These are phyloP conservation scores for Drosophila orosa DNA, from an alignment of 1,140 invertebrate species.

Conservation along the genomic window DNA sequence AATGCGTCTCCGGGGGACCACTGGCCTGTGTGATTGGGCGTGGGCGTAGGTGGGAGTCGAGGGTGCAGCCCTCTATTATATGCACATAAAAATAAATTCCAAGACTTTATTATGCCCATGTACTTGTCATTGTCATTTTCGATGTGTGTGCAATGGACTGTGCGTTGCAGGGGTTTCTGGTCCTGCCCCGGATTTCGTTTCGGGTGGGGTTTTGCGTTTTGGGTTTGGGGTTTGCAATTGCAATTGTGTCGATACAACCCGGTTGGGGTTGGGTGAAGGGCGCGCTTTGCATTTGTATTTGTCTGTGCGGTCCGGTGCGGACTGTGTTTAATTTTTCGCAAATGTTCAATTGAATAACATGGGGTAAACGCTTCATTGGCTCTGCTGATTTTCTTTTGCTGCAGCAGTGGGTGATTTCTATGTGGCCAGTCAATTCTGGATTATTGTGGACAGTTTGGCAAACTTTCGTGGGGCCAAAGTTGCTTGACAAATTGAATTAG, in stretches of 20 bases:
- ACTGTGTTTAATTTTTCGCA: slow-evolving; percentile 75
- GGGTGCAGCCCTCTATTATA: slow-evolving; percentile 71
- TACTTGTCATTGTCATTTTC: slow-evolving; percentile 67
- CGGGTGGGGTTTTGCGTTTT: neutral
- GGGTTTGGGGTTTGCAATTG: slow-evolving; percentile 43
- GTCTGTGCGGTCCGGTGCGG: slow-evolving; percentile 28
- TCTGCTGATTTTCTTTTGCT: slow-evolving; percentile 6
- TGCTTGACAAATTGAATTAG: slow-evolving; percentile 50
- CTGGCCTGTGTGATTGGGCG: slow-evolving; percentile 41
- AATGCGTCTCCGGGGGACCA: slow-evolving; percentile 73
- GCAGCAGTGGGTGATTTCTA: slow-evolving; percentile 42
- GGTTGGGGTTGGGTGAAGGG: slow-evolving; percentile 3
- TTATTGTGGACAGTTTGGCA: slow-evolving; percentile 41
- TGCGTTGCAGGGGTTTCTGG: slow-evolving; percentile 35
- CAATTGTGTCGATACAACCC: slow-evolving; percentile 47
- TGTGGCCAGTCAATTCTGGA: slow-evolving; percentile 32
- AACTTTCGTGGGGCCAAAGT: slow-evolving; percentile 25
- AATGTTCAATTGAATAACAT: slow-evolving; percentile 76
- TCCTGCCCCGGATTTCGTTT: neutral
- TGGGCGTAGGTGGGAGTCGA: slow-evolving; percentile 7
- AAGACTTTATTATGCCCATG: slow-evolving; percentile 82
- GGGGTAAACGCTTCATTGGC: slow-evolving; percentile 63
- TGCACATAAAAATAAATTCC: slow-evolving; percentile 82
- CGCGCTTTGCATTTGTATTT: slow-evolving; percentile 65
- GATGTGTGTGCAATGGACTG: slow-evolving; percentile 77